Evolutionary conservation across 2,113 vertebrate genomes (phyloP).

Genomic region (Zosterops japonicus): DNA sequence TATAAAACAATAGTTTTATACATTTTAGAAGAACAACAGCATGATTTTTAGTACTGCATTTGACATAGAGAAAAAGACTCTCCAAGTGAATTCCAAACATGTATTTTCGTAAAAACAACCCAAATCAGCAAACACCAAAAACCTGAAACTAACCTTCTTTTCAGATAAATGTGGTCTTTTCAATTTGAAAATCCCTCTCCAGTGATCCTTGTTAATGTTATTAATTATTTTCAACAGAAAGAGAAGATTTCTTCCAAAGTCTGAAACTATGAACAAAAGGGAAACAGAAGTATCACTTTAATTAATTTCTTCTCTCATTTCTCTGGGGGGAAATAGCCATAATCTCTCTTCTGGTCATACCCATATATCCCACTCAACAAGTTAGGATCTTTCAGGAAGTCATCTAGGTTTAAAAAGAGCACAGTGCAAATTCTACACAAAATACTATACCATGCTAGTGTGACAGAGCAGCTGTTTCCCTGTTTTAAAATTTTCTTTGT

Average conservation of each 20-base stretch:
- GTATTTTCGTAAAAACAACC: accelerated
- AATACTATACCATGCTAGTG: background rate
- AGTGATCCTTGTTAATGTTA: background rate
- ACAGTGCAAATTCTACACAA: background rate
- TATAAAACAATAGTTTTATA: background rate
- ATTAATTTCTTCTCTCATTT: background rate
- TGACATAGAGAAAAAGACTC: background rate
- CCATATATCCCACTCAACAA: background rate
- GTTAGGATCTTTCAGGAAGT: background rate
- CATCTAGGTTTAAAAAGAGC: background rate
- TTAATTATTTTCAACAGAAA: background rate
- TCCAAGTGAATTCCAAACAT: background rate
- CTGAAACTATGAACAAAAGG: background rate
- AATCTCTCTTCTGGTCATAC: background rate
- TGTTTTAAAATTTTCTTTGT: background rate
- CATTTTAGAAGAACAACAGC: background rate
- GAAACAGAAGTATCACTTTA: background rate
- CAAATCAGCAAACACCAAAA: background rate
- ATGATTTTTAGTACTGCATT: background rate
- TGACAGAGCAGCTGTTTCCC: background rate
- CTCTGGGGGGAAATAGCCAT: background rate
- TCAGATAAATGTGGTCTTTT: background rate
- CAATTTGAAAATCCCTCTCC: background rate
- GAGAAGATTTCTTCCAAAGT: background rate
- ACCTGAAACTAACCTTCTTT: background rate